Base-by-base conservation (phyloP, 1,140 invertebrate species). In the Ctenoplectra terminalis region DNA sequence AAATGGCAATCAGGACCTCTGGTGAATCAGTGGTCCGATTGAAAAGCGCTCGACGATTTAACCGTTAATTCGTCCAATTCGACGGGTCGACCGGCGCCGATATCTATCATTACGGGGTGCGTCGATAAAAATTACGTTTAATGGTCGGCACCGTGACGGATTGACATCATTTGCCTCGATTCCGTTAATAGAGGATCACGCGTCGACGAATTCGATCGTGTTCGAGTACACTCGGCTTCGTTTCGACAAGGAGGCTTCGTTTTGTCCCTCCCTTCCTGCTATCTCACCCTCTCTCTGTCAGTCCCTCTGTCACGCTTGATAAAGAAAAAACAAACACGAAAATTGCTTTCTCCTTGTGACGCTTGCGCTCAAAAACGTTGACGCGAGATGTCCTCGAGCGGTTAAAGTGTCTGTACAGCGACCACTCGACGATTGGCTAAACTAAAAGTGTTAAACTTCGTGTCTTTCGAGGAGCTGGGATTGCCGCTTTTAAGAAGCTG, bases 21-120 rank as follows among this genome's bases (percentile, higher is more conserved):
- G 37, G 78, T 61, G 61, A 82, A 76, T 69, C 84, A 81, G 52
- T 73, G 70, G 70, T 60, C 26, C 74, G 85, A 76, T 86, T 82
- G 84, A 77, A 79, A 75, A 86, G 69, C 64, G 50, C 43, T 60
- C 70, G 58, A 70, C 76, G 80, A 82, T 87, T 87, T 83, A 82
- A 79, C 56, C 84, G 71, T 66, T 86, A 86, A 87, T 87, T 86
- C 70, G 74, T 66, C 54, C 80, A 74, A 81, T 87, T 86, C 78
- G 74, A 85, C 37, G 63, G 2, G 8, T 4, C n/a, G 43, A 5
- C 26, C 73, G 13, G 48, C 56, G 46, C 26, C 79, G 66, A 81
- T 86, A 82, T 86, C 78, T 75, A 69, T 85, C 84, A 85, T 86
- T 85, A 67, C 84, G 52, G 46, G 48, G 52, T 9, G 66, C 54